Evolutionary conservation across 2,888 invertebrate species (phyloP).

Genomic region (Amphipyra berbera): DNA sequence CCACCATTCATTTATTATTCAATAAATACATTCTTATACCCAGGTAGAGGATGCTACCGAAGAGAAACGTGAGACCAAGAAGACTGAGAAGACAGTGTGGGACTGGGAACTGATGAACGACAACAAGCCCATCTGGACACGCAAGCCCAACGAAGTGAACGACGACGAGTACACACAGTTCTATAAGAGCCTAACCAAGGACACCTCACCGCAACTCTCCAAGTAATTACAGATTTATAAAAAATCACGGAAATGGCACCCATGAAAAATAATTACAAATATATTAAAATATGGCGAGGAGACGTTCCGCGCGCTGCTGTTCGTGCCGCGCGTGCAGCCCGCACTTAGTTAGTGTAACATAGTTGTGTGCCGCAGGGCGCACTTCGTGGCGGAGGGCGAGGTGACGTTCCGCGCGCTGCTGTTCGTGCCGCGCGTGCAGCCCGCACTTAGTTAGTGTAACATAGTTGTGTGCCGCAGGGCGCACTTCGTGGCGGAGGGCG

Average conservation of each 20-base stretch:
- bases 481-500: constrained; percentile 99
- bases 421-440: constrained; percentile 97
- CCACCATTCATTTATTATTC: not conserved
- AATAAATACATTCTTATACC: too few relatives aligned
- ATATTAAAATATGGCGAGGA: not conserved
- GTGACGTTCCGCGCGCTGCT: constrained; percentile 99
- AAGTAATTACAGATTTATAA: constrained; percentile 75
- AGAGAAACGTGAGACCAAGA: constrained; percentile 91
- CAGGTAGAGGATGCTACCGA: constrained; percentile 93
- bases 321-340: constrained; percentile 97
- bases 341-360: not conserved
- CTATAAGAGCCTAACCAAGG: constrained; percentile 98
- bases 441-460: too few relatives aligned
- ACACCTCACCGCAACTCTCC: constrained; percentile 94
- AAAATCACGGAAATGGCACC: too few relatives aligned
- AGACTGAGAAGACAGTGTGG: constrained; percentile 98
- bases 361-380: constrained; percentile 89
- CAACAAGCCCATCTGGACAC: constrained; percentile 99
- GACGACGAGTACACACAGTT: constrained; percentile 98
- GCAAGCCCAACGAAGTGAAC: constrained; percentile 95
- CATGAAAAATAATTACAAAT: too few relatives aligned
- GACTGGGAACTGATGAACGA: constrained; percentile 99
- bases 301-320: constrained; percentile 91
- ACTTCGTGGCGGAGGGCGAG: constrained; percentile 99
- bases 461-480: too few relatives aligned